These are phyloP conservation scores for Gastrophryne carolinensis DNA, from an alignment of 2,797 vertebrate species.

Conservation along the genomic window DNA sequence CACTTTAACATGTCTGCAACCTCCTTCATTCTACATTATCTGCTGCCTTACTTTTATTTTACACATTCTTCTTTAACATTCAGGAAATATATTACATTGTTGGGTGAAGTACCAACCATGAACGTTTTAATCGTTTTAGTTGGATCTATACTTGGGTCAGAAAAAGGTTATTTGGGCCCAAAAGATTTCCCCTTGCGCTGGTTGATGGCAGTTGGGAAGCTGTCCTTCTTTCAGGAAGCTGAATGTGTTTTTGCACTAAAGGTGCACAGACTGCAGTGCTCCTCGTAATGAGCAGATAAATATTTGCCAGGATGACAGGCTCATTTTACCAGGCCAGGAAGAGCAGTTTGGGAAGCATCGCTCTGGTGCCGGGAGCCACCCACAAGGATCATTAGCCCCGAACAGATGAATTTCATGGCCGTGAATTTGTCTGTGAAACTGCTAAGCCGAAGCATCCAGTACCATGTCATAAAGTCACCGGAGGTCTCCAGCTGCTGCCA, in stretches of 20 bases:
- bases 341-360: conserved; percentile 2
- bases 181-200: background rate
- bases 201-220: background rate
- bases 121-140: too few relatives aligned
- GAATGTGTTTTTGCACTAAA: background rate
- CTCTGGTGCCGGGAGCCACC: background rate
- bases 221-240: background rate
- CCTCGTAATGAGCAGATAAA: conserved; percentile 11
- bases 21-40: too few relatives aligned
- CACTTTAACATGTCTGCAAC: too few relatives aligned
- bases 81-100: too few relatives aligned
- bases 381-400: conserved; percentile 10
- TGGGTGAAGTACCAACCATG: too few relatives aligned
- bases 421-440: conserved; percentile 38
- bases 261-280: background rate
- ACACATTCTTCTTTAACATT: too few relatives aligned
- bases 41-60: too few relatives aligned
- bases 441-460: conserved; percentile 16
- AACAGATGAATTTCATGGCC: conserved; percentile 30
- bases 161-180: background rate
- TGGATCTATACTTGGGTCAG: background rate
- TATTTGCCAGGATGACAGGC: conserved; percentile 13
- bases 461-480: conserved; percentile 26
- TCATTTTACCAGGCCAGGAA: background rate
- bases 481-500: conserved; percentile 28